Percentiles rank a stretch among this genome's conserved stretches.
Evolutionary conservation across 1,140 invertebrate genomes (phyloP).

Genomic region (Neodiprion lecontei): DNA sequence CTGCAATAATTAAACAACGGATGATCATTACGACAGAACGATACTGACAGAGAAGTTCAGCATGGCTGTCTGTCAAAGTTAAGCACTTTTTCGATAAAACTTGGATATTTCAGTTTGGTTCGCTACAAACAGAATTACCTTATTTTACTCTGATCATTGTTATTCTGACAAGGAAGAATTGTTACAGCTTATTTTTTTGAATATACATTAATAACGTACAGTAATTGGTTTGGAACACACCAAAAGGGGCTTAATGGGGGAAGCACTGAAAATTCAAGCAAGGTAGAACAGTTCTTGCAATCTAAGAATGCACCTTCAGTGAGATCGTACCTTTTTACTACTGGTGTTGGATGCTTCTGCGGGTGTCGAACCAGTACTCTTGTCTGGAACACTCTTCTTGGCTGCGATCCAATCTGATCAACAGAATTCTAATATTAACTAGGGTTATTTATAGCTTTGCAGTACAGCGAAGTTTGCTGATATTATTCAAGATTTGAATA

Average conservation of each 20-base stretch:
- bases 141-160: too few species aligned
- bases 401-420: not conserved
- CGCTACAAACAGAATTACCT: too few species aligned
- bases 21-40: slow-evolving; percentile 38
- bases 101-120: too few species aligned
- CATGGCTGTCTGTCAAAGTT: too few species aligned
- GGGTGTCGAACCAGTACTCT: slow-evolving; percentile 1
- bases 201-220: not conserved
- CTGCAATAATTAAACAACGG: slow-evolving; percentile 51
- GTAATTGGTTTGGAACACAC: too few species aligned
- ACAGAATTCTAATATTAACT: slow-evolving; percentile 6
- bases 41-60: not conserved
- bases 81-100: too few species aligned
- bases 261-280: too few species aligned
- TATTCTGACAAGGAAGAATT: not conserved
- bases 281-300: too few species aligned
- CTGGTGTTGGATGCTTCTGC: not conserved
- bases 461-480: not conserved
- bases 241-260: too few species aligned
- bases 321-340: not conserved
- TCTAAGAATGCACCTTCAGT: not conserved
- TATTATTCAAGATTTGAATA: not conserved
- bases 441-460: not conserved
- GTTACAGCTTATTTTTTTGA: not conserved
- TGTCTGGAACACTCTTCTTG: not conserved